Percentiles rank a stretch among this genome's conserved stretches.
Conservation (phyloP, 2,888 invertebrate species). For the Leptopterna dolabrata region DNA sequence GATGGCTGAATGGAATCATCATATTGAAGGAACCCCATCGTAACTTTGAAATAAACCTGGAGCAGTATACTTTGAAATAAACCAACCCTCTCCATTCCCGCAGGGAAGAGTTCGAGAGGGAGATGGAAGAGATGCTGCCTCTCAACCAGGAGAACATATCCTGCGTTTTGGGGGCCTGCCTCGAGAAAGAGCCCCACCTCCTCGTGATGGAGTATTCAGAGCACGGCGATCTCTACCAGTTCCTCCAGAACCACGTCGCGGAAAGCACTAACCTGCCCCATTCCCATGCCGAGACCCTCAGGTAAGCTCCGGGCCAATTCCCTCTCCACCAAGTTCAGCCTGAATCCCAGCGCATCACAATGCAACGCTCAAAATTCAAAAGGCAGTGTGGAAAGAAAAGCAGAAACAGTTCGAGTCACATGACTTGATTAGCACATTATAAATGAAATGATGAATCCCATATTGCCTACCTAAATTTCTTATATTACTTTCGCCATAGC, state of each 20-base stretch:
- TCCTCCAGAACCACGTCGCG: constrained; percentile 78
- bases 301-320: constrained; percentile 69
- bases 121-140: constrained; percentile 77
- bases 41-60: too few relatives aligned
- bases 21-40: too few relatives aligned
- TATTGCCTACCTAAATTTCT: too few relatives aligned
- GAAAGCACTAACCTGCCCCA: constrained; percentile 76
- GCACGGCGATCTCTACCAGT: constrained; percentile 85
- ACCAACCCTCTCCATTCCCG: not conserved
- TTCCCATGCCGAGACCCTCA: constrained; percentile 75
- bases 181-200: constrained; percentile 80
- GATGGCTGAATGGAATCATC: too few relatives aligned
- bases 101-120: constrained; percentile 78
- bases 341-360: not conserved
- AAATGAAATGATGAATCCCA: not conserved
- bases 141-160: constrained; percentile 81
- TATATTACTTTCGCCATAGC: too few relatives aligned
- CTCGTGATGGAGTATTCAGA: constrained; percentile 87
- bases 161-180: constrained; percentile 80
- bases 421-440: not conserved
- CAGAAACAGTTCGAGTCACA: not conserved
- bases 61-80: too few relatives aligned
- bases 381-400: not conserved
- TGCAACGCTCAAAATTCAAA: not conserved
- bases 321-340: not conserved